Evolutionary conservation across 2,113 vertebrate species (phyloP).

Genomic region (Menidia beryllina): DNA sequence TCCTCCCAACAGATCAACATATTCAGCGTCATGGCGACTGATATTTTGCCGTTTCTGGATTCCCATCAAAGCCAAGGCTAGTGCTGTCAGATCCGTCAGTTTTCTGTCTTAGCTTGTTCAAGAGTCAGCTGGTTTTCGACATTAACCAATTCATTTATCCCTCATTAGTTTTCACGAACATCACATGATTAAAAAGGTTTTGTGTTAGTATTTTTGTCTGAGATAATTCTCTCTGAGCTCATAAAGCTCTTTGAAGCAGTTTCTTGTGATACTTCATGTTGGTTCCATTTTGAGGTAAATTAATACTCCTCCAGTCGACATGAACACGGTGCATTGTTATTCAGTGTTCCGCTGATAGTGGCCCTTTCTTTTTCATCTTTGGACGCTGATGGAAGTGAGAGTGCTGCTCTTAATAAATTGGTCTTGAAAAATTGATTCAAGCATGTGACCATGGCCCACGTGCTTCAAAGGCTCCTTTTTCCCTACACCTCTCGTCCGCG

Average conservation of each 20-base stretch:
- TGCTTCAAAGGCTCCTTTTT: constrained; percentile 34
- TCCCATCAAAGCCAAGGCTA: no score
- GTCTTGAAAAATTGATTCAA: constrained; percentile 42
- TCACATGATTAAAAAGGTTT: background rate
- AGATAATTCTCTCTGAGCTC: background rate
- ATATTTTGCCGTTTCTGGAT: no score
- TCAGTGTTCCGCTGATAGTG: constrained; percentile 1
- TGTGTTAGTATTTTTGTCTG: background rate
- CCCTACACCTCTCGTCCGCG: constrained; percentile 16
- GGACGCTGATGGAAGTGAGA: constrained; percentile 9
- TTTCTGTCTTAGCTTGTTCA: background rate
- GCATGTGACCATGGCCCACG: background rate
- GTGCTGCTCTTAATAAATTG: constrained; percentile 20
- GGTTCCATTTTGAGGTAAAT: background rate
- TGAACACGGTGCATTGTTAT: background rate
- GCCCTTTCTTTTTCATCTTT: constrained; percentile 24
- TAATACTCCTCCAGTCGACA: background rate
- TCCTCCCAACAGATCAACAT: no score
- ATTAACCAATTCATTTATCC: background rate
- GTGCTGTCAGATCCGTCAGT: background rate
- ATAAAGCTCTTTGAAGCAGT: background rate
- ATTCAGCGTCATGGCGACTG: no score
- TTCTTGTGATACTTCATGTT: background rate
- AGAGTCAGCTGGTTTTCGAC: background rate
- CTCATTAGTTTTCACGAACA: background rate